phyloP scores from a whole-genome alignment of 2,888 invertebrate genomes.

The Cynaeus angustus region DNA sequence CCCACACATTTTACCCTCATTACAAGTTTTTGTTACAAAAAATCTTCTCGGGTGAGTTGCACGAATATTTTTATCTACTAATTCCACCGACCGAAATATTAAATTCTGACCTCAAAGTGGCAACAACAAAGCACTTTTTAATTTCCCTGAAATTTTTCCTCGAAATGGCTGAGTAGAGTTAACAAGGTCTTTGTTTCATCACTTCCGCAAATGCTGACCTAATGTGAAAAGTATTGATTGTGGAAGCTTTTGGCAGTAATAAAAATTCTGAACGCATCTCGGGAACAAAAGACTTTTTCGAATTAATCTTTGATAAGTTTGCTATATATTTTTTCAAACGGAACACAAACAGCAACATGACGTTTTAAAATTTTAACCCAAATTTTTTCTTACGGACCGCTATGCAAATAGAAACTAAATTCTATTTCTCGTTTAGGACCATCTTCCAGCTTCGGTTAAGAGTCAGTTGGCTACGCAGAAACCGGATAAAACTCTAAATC shows the following conservation, averaged over 20 bases:
- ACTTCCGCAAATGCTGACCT: constrained; percentile 1
- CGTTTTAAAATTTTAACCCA: too few species aligned
- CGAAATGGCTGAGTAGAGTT: neutral
- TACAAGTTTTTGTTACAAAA: too few species aligned
- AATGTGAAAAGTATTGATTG: constrained; percentile 4
- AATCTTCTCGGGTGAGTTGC: too few species aligned
- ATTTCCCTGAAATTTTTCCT: neutral
- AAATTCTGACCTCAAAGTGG: neutral
- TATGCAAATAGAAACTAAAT: too few species aligned
- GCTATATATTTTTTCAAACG: too few species aligned
- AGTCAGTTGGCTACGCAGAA: constrained; percentile 1
- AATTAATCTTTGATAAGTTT: neutral
- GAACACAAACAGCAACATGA: too few species aligned
- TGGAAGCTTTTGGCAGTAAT: neutral
- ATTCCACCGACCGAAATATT: too few species aligned
- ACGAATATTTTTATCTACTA: too few species aligned
- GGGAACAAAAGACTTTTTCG: neutral
- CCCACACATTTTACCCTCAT: too few species aligned
- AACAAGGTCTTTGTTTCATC: constrained; percentile 2
- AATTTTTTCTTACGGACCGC: neutral
- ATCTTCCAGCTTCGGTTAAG: neutral
- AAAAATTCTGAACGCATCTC: constrained; percentile 2
- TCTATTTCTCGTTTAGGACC: neutral
- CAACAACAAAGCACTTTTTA: neutral
- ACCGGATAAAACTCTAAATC: constrained; percentile 4